Evolutionary conservation across 2,797 vertebrate genomes (phyloP).

Genomic region (Cercopithecus mitis): DNA sequence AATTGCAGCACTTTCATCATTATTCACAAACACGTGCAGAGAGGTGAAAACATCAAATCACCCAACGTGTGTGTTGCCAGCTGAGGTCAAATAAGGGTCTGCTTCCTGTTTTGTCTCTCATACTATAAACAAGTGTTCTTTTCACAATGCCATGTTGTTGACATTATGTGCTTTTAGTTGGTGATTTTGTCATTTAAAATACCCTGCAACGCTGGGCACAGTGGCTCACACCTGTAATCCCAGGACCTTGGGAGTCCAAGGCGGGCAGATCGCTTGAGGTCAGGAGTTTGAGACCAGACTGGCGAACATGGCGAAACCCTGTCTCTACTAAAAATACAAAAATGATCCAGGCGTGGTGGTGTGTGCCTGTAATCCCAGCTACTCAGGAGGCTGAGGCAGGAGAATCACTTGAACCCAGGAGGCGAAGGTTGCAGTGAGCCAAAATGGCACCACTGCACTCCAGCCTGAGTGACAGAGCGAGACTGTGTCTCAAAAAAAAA

Average conservation of each 20-base stretch:
- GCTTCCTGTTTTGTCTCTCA: neutral
- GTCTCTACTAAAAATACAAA: neutral
- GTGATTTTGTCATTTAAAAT: neutral
- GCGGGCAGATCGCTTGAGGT: neutral
- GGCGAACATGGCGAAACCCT: fast-evolving
- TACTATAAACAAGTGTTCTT: neutral
- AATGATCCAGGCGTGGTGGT: neutral
- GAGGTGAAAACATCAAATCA: neutral
- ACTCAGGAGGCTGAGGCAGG: neutral
- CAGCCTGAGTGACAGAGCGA: neutral
- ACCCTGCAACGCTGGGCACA: neutral
- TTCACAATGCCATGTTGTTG: neutral
- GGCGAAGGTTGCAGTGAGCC: neutral
- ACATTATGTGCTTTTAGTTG: neutral
- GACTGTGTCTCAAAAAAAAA: neutral
- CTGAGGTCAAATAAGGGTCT: neutral
- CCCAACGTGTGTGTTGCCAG: neutral
- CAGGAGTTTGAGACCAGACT: neutral
- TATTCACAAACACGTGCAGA: neutral
- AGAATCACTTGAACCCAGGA: neutral
- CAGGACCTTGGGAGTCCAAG: neutral
- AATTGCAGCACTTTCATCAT: too few species aligned
- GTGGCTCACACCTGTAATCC: neutral
- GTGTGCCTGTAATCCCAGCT: neutral
- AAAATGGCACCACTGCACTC: neutral